Conservation (phyloP, 2,113 vertebrate genomes). For the Ariopsis seemanni region DNA sequence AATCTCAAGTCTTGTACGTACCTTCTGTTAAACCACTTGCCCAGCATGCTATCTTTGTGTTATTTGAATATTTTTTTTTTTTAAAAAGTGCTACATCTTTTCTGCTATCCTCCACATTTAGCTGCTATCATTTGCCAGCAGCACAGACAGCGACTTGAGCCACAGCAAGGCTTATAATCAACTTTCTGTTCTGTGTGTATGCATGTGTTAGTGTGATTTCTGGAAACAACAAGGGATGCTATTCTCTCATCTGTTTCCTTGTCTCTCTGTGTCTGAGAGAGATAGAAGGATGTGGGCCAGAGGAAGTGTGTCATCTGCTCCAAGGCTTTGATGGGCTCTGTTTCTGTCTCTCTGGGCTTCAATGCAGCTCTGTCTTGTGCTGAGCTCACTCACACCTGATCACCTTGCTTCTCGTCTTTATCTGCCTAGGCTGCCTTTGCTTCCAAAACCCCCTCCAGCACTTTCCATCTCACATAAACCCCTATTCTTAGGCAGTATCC, state of each 20-base stretch:
- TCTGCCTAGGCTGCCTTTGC: slow-evolving; percentile 60
- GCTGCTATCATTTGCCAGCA: slow-evolving; percentile 31
- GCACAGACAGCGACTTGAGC: slow-evolving; percentile 40
- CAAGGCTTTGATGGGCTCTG: slow-evolving; percentile 66
- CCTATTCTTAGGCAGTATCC: slow-evolving; percentile 63
- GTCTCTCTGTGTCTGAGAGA: slow-evolving; percentile 55
- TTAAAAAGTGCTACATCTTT: slow-evolving; percentile 14
- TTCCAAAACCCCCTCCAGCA: slow-evolving; percentile 55
- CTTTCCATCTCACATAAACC: slow-evolving; percentile 54
- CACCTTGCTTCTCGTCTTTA: slow-evolving; percentile 62
- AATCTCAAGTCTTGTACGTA: slow-evolving; percentile 1
- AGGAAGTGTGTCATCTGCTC: slow-evolving; percentile 67
- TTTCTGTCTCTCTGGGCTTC: slow-evolving; percentile 37
- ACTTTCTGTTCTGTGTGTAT: slow-evolving; percentile 51
- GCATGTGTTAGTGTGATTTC: slow-evolving; percentile 45
- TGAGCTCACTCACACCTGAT: slow-evolving; percentile 60
- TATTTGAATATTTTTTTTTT: slow-evolving; percentile 6
- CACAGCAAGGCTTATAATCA: slow-evolving; percentile 54
- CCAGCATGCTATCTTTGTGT: slow-evolving; percentile 24
- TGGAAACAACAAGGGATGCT: slow-evolving; percentile 44
- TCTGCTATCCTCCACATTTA: slow-evolving; percentile 29
- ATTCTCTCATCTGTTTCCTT: slow-evolving; percentile 44
- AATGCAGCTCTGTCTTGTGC: slow-evolving; percentile 60
- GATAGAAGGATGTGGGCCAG: slow-evolving; percentile 61
- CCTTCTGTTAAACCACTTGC: neutral